Evolutionary conservation across 2,888 invertebrate species (phyloP), one percentile per base, ranked within the genome.

Genomic region (Timandra comae): DNA sequence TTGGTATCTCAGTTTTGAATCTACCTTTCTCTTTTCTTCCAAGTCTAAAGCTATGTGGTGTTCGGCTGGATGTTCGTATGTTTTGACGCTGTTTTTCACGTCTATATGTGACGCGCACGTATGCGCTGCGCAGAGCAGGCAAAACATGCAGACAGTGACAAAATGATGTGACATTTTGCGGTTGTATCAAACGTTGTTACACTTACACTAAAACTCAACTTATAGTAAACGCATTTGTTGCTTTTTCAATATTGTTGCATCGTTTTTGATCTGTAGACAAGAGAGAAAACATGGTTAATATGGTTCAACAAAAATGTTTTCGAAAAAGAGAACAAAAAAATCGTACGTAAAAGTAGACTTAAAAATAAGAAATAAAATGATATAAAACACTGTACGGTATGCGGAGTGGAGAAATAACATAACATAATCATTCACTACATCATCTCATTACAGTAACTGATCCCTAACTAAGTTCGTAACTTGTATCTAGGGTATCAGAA

Each of bases 131-230:
- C 93, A 94, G 0, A 94, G 78, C 28, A 94, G 87, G 61, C 94
- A 94, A 54, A 94, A 91, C 74, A 94, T 91, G 63, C 94, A 93
- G n/a, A 93, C 93, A 7, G 93, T 91, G 52, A 94, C 90, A 36
- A 94, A 84, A 59, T 90, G 80, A 33, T 73, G 81, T 5, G 84
- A 74, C 85, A 85, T 85, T 43, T n/a, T n/a, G n/a, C n/a, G n/a
- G n/a, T n/a, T n/a, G 7, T 22, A 2, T 22, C 9, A 3, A 22
- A 1, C 3, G 7, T 22, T 3, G 59, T 71, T 33, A 40, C 13
- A 34, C 54, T 61, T 56, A 57, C 24, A 27, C 54, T 56, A 53
- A 33, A 28, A 45, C 3, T 56, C 43, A 30, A 35, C 61, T 66
- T 64, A 64, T 29, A 52, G 44, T 58, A 57, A 58, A 41, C 35